A percentile compares a stretch with the other conserved stretches of the same genome.
These are phyloP conservation scores for Polyodon spathula DNA, from an alignment of 2,113 vertebrate genomes.

Conservation along the genomic window DNA sequence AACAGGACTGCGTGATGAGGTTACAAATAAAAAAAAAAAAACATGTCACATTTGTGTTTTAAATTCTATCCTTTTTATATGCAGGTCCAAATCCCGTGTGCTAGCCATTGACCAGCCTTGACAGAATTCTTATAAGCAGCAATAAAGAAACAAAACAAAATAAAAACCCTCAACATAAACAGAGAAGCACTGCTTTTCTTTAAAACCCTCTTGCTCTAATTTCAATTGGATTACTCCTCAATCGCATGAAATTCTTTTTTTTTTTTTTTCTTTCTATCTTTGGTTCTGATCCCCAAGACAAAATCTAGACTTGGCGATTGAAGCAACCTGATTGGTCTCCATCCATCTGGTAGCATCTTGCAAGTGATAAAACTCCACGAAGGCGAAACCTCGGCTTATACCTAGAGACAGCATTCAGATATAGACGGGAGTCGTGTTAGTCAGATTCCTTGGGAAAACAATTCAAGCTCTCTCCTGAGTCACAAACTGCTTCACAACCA, in stretches of 20 bases:
- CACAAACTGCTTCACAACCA: constrained; percentile 95
- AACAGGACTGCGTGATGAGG: too few relatives aligned
- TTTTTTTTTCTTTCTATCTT: constrained; percentile 32
- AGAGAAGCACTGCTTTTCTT: background rate
- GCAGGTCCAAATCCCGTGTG: too few relatives aligned
- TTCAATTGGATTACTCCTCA: constrained; percentile 14
- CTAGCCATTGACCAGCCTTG: too few relatives aligned
- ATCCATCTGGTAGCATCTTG: constrained; percentile 99
- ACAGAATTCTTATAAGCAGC: too few relatives aligned
- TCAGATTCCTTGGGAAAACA: constrained; percentile 97
- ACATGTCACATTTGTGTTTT: too few relatives aligned
- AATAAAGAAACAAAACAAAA: too few relatives aligned
- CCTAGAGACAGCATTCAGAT: constrained; percentile 99
- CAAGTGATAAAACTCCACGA: constrained; percentile 99
- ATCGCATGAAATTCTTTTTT: constrained; percentile 39
- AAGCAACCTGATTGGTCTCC: constrained; percentile 99
- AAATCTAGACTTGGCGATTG: constrained; percentile 98
- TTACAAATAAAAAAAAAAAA: too few relatives aligned
- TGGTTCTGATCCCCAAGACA: constrained; percentile 58
- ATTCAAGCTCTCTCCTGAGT: constrained; percentile 89
- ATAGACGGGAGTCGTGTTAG: constrained; percentile 99
- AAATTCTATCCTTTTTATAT: too few relatives aligned
- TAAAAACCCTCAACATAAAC: background rate
- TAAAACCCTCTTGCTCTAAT: background rate
- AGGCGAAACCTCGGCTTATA: constrained; percentile 99